These are phyloP conservation scores for Panzeria rudis DNA, from an alignment of 2,888 invertebrate species.

Conservation along the genomic window DNA sequence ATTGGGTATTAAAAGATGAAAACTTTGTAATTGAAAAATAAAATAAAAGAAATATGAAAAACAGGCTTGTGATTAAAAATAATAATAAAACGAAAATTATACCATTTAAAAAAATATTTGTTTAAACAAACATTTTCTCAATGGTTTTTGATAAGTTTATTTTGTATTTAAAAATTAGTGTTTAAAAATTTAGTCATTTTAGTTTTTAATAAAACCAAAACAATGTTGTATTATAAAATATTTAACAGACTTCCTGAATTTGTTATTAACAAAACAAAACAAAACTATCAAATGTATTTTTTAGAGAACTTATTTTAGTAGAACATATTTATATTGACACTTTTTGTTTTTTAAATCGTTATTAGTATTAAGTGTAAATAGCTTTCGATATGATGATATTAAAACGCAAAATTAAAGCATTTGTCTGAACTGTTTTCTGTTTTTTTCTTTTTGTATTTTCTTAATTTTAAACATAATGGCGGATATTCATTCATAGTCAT, in stretches of 20 bases:
- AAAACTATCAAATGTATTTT: constrained; percentile 37
- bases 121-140: constrained; percentile 7
- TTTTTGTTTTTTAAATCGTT: constrained; percentile 2
- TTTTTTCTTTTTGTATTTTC: constrained; percentile 7
- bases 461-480: constrained; percentile 6
- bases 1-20: neutral
- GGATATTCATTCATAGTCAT: no score
- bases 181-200: constrained; percentile 54
- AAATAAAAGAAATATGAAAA: constrained; percentile 39
- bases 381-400: constrained; percentile 37
- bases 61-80: constrained; percentile 71
- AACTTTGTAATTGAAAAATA: constrained; percentile 41
- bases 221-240: constrained; percentile 46
- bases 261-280: constrained; percentile 48
- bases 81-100: constrained; percentile 35
- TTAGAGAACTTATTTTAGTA: constrained; percentile 25
- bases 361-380: constrained; percentile 52
- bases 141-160: constrained; percentile 37
- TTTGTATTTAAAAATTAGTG: constrained; percentile 42
- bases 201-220: constrained; percentile 49
- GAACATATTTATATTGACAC: neutral
- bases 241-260: constrained; percentile 57
- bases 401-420: constrained; percentile 15
- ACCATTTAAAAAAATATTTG: constrained; percentile 28
- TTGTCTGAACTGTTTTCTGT: constrained; percentile 1